These are phyloP conservation scores for Mamestra configurata DNA, from an alignment of 1,140 invertebrate species.

Conservation along the genomic window DNA sequence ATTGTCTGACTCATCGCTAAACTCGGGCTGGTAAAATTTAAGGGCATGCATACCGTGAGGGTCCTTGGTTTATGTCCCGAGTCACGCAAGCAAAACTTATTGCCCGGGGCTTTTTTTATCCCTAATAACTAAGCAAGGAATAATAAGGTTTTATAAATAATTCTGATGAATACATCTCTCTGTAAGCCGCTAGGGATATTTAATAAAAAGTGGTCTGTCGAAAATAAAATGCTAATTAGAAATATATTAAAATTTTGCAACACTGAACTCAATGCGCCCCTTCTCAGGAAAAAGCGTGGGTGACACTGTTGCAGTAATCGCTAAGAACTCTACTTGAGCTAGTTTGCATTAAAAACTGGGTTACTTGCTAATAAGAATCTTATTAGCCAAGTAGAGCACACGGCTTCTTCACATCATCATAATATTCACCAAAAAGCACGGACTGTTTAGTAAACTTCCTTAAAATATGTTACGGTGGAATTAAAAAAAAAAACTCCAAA, in stretches of 20 bases:
- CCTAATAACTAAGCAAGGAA: background rate
- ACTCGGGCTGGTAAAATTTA: constrained; percentile 10
- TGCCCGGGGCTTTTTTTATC: background rate
- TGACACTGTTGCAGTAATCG: constrained; percentile 13
- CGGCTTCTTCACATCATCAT: background rate
- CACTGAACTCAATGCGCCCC: background rate
- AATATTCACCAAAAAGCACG: background rate
- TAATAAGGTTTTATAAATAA: background rate
- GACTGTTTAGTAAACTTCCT: background rate
- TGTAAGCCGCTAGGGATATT: background rate
- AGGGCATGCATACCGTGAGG: background rate
- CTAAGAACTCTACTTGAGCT: constrained; percentile 23
- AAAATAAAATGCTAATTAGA: constrained; percentile 6
- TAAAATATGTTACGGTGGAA: constrained; percentile 7
- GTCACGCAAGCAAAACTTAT: constrained; percentile 27
- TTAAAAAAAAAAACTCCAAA: constrained; percentile 28
- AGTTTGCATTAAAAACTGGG: constrained; percentile 27
- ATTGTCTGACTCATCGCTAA: constrained; percentile 23
- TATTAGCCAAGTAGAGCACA: background rate
- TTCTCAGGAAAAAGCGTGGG: background rate
- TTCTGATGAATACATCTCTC: no score
- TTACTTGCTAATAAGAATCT: constrained; percentile 24
- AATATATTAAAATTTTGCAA: constrained; percentile 3
- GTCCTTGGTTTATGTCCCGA: constrained; percentile 4
- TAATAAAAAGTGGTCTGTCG: background rate